Evolutionary conservation across 1,140 invertebrate genomes (phyloP), one percentile per base, ranked within the genome.

Genomic region (Arctopsyche grandis): DNA sequence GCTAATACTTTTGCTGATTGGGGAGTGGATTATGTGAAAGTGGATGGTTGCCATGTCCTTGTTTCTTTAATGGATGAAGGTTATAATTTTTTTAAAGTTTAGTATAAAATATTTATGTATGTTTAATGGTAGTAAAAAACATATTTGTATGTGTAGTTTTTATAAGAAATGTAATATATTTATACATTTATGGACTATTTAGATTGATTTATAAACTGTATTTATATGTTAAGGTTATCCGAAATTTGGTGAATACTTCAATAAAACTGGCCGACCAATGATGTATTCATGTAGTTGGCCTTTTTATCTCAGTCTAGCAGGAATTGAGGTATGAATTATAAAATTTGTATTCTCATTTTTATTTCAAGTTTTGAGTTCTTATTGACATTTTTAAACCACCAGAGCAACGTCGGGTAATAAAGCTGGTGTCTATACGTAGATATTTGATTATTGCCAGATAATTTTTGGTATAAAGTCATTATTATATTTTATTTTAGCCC

Each of bases 251-350:
- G 88, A 88, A 63, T 90, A 90, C 77, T 85, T 97, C 44, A 97
- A 97, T 84, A 84, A 90, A 80, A 96, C 95, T 21, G 94, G 94
- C 22, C 89, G 95, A 56, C 92, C 93, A 0, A 97, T 97, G 84
- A 89, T 96, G 0, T 98, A 95, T 84, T 96, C 95, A 0, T 98
- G 96, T 87, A 95, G 94, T 84, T 97, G 95, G 94, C 96, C 96
- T 0, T 93, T 91, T n/a, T 96, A 96, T 87, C 89, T 92, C 84
- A 88, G 91, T 74, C 38, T 43, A 5, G 3, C 9, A 48, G 75
- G 46, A 46, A 78, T 69, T 10, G 16, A 48, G 46, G 79, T 82
- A 75, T 4, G 26, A 44, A 12, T 46, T 46, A 7, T 43, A 9
- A 71, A 70, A 22, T 70, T 70, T 70, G 9, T 5, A 12, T 38